Evolutionary conservation across 2,113 vertebrate genomes (phyloP).

Genomic region (Geococcyx californianus): DNA sequence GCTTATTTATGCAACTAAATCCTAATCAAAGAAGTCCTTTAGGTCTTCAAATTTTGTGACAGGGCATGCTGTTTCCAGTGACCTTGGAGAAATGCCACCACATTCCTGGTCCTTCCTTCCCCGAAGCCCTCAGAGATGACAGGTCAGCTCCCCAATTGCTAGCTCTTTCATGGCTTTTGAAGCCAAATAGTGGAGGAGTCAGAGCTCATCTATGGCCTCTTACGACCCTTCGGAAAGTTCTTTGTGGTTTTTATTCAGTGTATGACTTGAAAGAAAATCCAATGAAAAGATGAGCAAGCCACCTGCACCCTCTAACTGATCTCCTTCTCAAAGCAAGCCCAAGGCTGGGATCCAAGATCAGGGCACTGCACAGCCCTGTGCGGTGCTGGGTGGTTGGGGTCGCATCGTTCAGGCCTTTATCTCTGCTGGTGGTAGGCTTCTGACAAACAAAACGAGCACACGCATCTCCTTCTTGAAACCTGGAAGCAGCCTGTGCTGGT

Average conservation of each 20-base stretch:
- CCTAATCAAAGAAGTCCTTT: neutral
- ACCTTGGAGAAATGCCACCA: neutral
- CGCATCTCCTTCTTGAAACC: neutral
- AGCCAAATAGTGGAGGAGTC: neutral
- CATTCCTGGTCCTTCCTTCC: neutral
- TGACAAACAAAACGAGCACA: neutral
- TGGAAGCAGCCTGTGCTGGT: neutral
- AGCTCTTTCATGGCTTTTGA: neutral
- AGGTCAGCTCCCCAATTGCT: neutral
- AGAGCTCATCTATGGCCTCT: neutral
- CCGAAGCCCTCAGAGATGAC: neutral
- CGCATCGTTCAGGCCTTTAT: neutral
- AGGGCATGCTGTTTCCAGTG: neutral
- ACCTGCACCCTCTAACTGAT: neutral
- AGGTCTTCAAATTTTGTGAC: neutral
- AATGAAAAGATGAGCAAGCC: neutral
- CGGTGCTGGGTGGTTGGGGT: neutral
- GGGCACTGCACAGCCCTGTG: neutral
- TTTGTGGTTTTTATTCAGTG: neutral
- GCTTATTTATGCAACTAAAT: neutral
- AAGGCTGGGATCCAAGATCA: neutral
- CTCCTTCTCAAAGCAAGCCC: neutral
- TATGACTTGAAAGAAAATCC: neutral
- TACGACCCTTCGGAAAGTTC: neutral
- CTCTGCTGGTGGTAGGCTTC: neutral